Evolutionary conservation across 2,888 invertebrate genomes (phyloP).

Genomic region (Sinhomidia bicolor): DNA sequence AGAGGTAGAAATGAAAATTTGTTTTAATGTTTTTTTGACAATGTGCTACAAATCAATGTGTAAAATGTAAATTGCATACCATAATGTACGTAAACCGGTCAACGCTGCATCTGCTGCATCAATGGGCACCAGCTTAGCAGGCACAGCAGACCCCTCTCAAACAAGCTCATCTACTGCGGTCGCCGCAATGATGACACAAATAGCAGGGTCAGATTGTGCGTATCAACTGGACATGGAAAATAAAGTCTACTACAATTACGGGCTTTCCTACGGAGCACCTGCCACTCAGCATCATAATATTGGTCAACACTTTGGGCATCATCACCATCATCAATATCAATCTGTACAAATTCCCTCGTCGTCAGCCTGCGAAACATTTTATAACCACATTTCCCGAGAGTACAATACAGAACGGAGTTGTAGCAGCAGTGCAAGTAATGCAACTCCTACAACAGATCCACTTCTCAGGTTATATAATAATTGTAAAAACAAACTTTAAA

Average conservation of each 20-base stretch:
- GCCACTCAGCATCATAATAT: slow-evolving; percentile 55
- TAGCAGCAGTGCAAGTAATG: slow-evolving; percentile 65
- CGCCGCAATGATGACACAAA: slow-evolving; percentile 70
- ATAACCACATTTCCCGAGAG: slow-evolving; percentile 62
- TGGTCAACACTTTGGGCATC: slow-evolving; percentile 47
- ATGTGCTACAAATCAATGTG: too few relatives aligned
- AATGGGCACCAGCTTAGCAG: slow-evolving; percentile 55
- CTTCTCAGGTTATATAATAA: slow-evolving; percentile 47
- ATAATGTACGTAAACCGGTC: too few relatives aligned
- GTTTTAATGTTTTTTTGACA: too few relatives aligned
- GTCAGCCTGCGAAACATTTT: slow-evolving; percentile 58
- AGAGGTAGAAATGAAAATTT: slow-evolving; percentile 83
- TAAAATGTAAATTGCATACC: too few relatives aligned
- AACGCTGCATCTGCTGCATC: slow-evolving; percentile 63
- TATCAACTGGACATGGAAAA: slow-evolving; percentile 66
- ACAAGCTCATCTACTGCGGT: slow-evolving; percentile 46
- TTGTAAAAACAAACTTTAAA: background rate
- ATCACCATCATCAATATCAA: slow-evolving; percentile 61
- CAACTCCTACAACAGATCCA: slow-evolving; percentile 58
- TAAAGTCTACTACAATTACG: slow-evolving; percentile 74
- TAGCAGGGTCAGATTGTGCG: slow-evolving; percentile 66
- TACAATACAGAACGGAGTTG: slow-evolving; percentile 57
- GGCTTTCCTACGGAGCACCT: slow-evolving; percentile 65
- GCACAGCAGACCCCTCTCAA: slow-evolving; percentile 42
- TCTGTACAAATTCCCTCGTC: slow-evolving; percentile 43